Conservation (phyloP, 2,888 invertebrate genomes). For the Hylaea fasciaria region DNA sequence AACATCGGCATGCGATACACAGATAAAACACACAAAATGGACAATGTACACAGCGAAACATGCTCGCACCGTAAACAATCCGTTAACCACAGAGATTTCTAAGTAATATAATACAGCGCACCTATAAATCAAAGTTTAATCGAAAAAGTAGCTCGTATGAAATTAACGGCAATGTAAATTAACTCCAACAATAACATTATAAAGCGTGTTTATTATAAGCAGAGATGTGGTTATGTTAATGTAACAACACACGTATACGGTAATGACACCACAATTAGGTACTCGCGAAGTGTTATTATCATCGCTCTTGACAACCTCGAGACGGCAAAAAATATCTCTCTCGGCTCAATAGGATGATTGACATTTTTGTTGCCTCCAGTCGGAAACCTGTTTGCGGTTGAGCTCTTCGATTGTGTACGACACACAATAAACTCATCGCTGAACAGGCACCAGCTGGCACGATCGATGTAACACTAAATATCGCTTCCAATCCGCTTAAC, state of each 20-base stretch:
- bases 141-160: constrained; percentile 24
- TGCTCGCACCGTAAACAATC: constrained; percentile 30
- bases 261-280: constrained; percentile 59
- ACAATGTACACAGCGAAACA: constrained; percentile 24
- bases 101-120: constrained; percentile 13
- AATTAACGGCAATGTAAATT: constrained; percentile 38
- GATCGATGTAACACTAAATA: constrained; percentile 27
- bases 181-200: constrained; percentile 37
- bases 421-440: constrained; percentile 35
- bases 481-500: constrained; percentile 24
- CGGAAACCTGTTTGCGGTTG: constrained; percentile 52
- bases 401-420: constrained; percentile 42
- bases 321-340: constrained; percentile 52
- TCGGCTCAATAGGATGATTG: constrained; percentile 60
- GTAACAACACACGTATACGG: constrained; percentile 50
- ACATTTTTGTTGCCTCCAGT: constrained; percentile 53
- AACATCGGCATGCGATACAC: constrained; percentile 32
- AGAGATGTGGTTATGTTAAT: constrained; percentile 55
- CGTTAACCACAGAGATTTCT: constrained; percentile 29
- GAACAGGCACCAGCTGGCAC: constrained; percentile 34
- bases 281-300: constrained; percentile 58
- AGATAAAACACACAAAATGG: constrained; percentile 39
- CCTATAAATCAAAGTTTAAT: constrained; percentile 33
- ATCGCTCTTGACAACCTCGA: constrained; percentile 52
- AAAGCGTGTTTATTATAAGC: constrained; percentile 41